Evolutionary conservation across 1,140 invertebrate species (phyloP).

Genomic region (Drosophila chauvacae): DNA sequence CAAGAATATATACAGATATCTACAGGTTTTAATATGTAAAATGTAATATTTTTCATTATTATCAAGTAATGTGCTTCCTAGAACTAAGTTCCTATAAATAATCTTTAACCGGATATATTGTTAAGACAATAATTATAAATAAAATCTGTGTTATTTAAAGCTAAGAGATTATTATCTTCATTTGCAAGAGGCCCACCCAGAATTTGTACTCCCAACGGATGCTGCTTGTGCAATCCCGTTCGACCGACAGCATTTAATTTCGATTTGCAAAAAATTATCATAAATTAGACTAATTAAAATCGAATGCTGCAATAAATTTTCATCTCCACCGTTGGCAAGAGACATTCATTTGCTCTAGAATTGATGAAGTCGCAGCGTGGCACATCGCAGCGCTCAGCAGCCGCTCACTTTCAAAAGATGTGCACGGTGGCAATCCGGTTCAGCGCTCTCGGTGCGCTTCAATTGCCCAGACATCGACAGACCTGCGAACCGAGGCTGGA

Average conservation of each 20-base stretch:
- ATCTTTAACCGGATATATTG: background rate
- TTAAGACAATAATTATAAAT: background rate
- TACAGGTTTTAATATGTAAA: background rate
- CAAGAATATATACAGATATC: background rate
- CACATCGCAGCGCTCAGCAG: slow-evolving; percentile 24
- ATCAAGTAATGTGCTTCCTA: background rate
- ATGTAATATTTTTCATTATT: background rate
- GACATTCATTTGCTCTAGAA: slow-evolving; percentile 71
- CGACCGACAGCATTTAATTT: slow-evolving; percentile 37
- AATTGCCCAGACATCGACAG: slow-evolving; percentile 48
- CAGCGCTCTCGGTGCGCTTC: slow-evolving; percentile 54
- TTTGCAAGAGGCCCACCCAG: background rate
- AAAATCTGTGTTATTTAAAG: background rate
- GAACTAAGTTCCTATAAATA: too few relatives aligned
- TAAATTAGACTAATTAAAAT: slow-evolving; percentile 78
- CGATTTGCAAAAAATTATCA: slow-evolving; percentile 64
- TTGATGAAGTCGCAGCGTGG: slow-evolving; percentile 50
- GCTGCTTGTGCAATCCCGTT: slow-evolving; percentile 7
- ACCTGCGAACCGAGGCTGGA: slow-evolving; percentile 17
- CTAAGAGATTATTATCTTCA: background rate
- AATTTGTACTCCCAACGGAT: slow-evolving; percentile 17
- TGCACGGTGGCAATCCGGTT: slow-evolving; percentile 71
- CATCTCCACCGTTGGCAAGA: slow-evolving; percentile 35
- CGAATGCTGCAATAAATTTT: slow-evolving; percentile 70
- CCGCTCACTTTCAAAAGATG: slow-evolving; percentile 77